Evolutionary conservation across 2,888 invertebrate species (phyloP), one percentile per base, ranked within the genome.

Genomic region (Drosophila testacea): DNA sequence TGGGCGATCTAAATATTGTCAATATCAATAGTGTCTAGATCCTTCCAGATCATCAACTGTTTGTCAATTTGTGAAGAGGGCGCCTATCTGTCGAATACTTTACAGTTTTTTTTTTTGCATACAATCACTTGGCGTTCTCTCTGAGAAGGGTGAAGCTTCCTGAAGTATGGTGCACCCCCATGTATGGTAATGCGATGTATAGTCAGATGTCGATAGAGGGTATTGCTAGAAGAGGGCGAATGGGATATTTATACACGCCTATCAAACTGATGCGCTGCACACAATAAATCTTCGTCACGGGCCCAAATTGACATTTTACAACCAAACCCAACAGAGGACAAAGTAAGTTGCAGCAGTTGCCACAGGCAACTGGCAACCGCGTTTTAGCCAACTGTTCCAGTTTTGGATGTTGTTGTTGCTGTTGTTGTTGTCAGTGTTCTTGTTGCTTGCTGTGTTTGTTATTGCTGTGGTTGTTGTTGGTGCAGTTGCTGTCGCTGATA

Each of bases 251-350:
- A 77, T 70, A 66, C 69, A 73, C 67, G 73, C 75, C 84, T 73
- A 89, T 87, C 79, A 81, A 79, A 64, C 48, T 64, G 69, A 62
- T 60, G 59, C 69, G 71, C 52, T 54, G 46, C 76, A 63, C 63
- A 73, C 85, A 70, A 85, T 89, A 85, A 89, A 87, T 89, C 89
- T 80, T 87, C 80, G 88, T 85, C 88, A 84, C 64, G 68, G 57
- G 63, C 66, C 76, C 82, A 85, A 85, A 85, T 85, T 89, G 85
- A 89, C 85, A 89, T 89, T 89, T 84, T 89, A 89, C 85, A 85
- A 71, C 80, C 66, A 68, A 81, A 66, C 69, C 73, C 65, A 60
- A 47, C 59, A 54, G 70, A 69, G 68, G 73, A 74, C 76, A 81
- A 85, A 84, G 82, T 80, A 80, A 76, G 63, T 85, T 71, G 69